Evolutionary conservation across 2,888 invertebrate species (phyloP).

Genomic region (Polyploca ridens): DNA sequence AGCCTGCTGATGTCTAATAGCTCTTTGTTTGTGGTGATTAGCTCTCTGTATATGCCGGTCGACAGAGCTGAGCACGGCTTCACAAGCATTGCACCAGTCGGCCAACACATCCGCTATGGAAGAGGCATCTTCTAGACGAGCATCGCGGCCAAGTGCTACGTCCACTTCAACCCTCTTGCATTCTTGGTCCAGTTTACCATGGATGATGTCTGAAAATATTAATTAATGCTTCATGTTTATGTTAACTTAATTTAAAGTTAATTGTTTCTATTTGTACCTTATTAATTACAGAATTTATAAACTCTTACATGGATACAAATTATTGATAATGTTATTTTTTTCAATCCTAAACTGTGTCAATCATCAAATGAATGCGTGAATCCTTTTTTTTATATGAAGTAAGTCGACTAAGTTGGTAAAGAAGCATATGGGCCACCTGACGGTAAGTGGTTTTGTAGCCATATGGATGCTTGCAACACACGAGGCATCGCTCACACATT

Average conservation of each 20-base stretch:
- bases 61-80: slow-evolving; percentile 94
- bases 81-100: slow-evolving; percentile 95
- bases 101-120: slow-evolving; percentile 92
- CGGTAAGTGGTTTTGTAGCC: too few relatives aligned
- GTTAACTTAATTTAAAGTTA: neutral
- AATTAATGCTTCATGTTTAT: slow-evolving; percentile 6
- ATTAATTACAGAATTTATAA: too few relatives aligned
- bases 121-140: slow-evolving; percentile 92
- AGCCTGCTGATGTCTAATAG: slow-evolving; percentile 90
- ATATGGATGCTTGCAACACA: too few relatives aligned
- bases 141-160: slow-evolving; percentile 96
- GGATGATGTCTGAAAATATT: slow-evolving; percentile 90
- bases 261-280: too few relatives aligned
- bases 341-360: too few relatives aligned
- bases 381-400: too few relatives aligned
- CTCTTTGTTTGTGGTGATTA: slow-evolving; percentile 92
- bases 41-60: slow-evolving; percentile 95
- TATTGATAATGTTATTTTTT: too few relatives aligned
- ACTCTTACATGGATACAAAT: too few relatives aligned
- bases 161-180: slow-evolving; percentile 97
- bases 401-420: too few relatives aligned
- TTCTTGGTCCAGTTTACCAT: slow-evolving; percentile 98
- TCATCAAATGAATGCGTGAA: too few relatives aligned
- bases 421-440: too few relatives aligned
- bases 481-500: too few relatives aligned